A percentile compares a stretch with the other conserved stretches of the same genome.
phyloP scores from a whole-genome alignment of 2,888 invertebrate species.

The Theristus sp. region DNA sequence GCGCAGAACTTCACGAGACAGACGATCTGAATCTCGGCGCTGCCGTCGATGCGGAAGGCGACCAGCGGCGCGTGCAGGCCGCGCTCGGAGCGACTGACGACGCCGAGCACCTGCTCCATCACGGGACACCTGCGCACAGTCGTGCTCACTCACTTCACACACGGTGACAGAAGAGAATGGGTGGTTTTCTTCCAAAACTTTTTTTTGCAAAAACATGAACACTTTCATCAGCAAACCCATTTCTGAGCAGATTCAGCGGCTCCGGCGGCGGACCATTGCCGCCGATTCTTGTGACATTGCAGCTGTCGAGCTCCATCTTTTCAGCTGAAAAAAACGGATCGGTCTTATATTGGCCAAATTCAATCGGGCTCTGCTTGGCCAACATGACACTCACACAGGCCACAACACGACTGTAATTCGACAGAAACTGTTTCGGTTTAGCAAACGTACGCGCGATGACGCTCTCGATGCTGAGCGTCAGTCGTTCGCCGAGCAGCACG shows the following conservation, averaged over 20 bases:
- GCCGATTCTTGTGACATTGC: slow-evolving; percentile 24
- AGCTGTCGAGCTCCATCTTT: slow-evolving; percentile 17
- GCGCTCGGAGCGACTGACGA: slow-evolving; percentile 13
- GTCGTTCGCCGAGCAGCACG: slow-evolving; percentile 22
- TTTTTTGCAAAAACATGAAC: background rate
- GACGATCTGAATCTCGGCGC: slow-evolving; percentile 20
- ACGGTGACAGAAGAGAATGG: no score
- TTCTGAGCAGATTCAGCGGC: slow-evolving; percentile 18
- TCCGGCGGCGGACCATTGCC: slow-evolving; percentile 16
- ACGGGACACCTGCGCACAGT: slow-evolving; percentile 16
- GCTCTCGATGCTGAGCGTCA: slow-evolving; percentile 19
- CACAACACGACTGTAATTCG: background rate
- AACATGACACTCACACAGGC: background rate
- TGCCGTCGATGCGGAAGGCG: slow-evolving; percentile 25
- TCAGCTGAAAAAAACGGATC: slow-evolving; percentile 11
- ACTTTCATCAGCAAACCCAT: slow-evolving; percentile 12
- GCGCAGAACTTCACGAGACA: slow-evolving; percentile 16
- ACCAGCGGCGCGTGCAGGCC: slow-evolving; percentile 21
- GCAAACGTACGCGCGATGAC: slow-evolving; percentile 11
- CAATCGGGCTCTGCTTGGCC: no score
- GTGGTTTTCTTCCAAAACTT: no score
- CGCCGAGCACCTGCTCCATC: slow-evolving; percentile 21
- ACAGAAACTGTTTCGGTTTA: background rate
- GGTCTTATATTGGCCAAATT: background rate
- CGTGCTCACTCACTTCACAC: background rate